Evolutionary conservation across 92 coral and sea anemone genomes (phyloP).

Genomic region (Porites lobata): DNA sequence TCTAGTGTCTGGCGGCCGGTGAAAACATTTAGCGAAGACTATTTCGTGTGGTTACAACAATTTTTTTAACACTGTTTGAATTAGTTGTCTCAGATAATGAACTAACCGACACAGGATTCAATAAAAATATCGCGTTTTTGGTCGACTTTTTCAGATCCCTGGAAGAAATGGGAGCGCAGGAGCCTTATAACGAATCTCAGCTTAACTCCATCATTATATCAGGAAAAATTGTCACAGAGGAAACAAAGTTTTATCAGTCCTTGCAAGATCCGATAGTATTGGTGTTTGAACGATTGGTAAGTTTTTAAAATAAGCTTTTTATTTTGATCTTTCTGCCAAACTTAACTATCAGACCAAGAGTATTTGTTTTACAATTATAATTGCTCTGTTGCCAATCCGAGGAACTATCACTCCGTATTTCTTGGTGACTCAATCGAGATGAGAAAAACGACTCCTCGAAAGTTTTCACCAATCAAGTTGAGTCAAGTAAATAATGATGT

Average conservation of each 20-base stretch:
- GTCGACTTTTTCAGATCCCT: conserved; percentile 21
- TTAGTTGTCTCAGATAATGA: background rate
- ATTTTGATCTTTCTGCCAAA: too few relatives aligned
- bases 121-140: background rate
- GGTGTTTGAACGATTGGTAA: conserved; percentile 83
- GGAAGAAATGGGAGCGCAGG: conserved; percentile 34
- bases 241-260: conserved; percentile 55
- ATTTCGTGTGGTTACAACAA: background rate
- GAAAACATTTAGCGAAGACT: background rate
- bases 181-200: conserved; percentile 44
- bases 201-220: conserved; percentile 88
- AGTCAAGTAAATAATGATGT: too few relatives aligned
- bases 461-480: too few relatives aligned
- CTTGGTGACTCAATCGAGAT: too few relatives aligned
- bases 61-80: too few relatives aligned
- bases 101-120: background rate
- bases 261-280: conserved; percentile 78
- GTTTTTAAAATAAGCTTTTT: background rate
- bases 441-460: too few relatives aligned
- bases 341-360: too few relatives aligned
- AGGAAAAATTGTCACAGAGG: conserved; percentile 68
- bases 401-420: too few relatives aligned
- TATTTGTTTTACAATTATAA: too few relatives aligned
- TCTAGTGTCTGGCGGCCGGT: background rate
- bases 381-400: too few relatives aligned